Conservation (phyloP, 53 echinoderm and acorn worm genomes). For the Apostichopus leukothele region DNA sequence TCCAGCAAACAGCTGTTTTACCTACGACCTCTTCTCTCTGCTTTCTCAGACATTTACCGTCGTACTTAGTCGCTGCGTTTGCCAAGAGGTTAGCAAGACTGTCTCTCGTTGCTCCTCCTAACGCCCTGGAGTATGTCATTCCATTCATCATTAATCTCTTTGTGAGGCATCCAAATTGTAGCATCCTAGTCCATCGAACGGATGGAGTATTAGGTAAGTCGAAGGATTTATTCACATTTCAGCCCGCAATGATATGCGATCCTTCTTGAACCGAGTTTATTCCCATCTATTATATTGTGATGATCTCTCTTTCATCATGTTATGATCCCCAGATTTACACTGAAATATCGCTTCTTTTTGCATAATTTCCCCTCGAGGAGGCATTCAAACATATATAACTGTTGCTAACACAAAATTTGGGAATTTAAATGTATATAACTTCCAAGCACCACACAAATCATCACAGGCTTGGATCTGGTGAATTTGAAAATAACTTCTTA, state of each 20-base stretch:
- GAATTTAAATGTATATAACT: neutral
- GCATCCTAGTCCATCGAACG: conserved; percentile 68
- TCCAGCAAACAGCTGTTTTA: neutral
- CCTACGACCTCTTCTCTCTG: neutral
- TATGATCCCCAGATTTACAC: too few relatives aligned
- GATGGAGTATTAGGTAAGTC: conserved; percentile 75
- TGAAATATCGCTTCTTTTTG: too few relatives aligned
- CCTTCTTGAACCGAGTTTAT: neutral
- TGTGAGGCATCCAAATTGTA: conserved; percentile 83
- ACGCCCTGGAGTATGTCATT: conserved; percentile 75
- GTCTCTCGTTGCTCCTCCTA: conserved; percentile 83
- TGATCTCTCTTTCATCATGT: too few relatives aligned
- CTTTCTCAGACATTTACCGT: conserved; percentile 78
- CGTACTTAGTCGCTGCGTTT: conserved; percentile 92
- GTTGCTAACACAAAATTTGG: neutral
- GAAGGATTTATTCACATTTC: too few relatives aligned
- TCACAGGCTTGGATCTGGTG: too few relatives aligned
- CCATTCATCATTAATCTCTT: conserved; percentile 93
- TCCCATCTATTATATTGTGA: neutral
- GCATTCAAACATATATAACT: too few relatives aligned
- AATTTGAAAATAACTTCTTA: neutral
- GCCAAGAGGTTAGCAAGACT: conserved; percentile 85
- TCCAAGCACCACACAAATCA: too few relatives aligned
- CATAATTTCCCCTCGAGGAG: too few relatives aligned
- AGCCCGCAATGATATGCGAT: too few relatives aligned